Percentiles rank a stretch among this genome's conserved stretches.
Conservation (phyloP, 2,113 vertebrate species). For the Danio rerio region DNA sequence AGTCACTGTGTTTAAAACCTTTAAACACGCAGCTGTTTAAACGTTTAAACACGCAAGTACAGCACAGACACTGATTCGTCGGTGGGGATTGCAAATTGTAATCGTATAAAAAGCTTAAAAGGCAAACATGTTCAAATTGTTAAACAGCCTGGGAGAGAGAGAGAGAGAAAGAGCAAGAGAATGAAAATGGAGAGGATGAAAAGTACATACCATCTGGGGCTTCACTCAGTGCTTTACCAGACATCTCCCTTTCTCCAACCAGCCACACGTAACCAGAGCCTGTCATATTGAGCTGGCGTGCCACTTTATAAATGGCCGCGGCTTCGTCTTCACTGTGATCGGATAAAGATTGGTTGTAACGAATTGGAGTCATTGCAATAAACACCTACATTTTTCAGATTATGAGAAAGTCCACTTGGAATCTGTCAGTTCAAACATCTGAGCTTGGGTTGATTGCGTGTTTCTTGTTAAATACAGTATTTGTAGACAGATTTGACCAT, state of each 20-base stretch:
- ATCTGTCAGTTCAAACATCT: not conserved
- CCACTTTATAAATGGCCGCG: slow-evolving; percentile 89
- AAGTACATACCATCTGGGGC: slow-evolving; percentile 89
- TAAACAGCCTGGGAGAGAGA: slow-evolving; percentile 41
- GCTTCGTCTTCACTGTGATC: slow-evolving; percentile 92
- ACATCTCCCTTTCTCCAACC: slow-evolving; percentile 96
- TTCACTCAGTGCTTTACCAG: slow-evolving; percentile 91
- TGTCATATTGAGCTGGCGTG: slow-evolving; percentile 96
- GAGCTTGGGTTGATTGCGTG: not conserved
- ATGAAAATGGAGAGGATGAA: slow-evolving; percentile 32
- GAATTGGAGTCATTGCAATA: not conserved
- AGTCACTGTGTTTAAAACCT: slow-evolving; percentile 60
- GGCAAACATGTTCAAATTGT: slow-evolving; percentile 48
- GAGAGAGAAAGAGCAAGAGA: slow-evolving; percentile 29
- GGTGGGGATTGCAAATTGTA: slow-evolving; percentile 50
- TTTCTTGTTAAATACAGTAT: not conserved
- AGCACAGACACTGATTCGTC: slow-evolving; percentile 50
- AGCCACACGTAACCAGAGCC: slow-evolving; percentile 97
- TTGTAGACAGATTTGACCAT: not conserved
- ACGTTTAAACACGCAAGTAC: slow-evolving; percentile 60
- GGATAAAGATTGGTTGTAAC: slow-evolving; percentile 53
- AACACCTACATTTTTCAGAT: not conserved
- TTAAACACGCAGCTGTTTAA: slow-evolving; percentile 63
- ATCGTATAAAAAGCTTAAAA: slow-evolving; percentile 53
- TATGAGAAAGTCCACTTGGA: not conserved